These are phyloP conservation scores for Oscheius onirici DNA, from an alignment of 2,888 invertebrate genomes.

Conservation along the genomic window DNA sequence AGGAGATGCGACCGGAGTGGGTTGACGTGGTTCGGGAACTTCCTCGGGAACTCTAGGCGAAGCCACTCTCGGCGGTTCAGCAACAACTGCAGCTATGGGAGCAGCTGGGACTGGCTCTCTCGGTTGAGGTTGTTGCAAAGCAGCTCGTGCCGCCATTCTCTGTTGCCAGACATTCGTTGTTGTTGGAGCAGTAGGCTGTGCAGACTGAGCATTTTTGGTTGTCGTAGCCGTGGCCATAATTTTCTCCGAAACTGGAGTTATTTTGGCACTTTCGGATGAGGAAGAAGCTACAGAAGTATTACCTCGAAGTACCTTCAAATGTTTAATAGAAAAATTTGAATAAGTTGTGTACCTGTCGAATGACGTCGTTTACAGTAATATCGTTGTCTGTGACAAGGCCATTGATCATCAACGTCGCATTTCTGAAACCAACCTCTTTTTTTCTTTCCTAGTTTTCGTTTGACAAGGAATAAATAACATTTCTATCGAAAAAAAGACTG, in stretches of 20 bases:
- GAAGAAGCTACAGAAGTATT: slow-evolving; percentile 43
- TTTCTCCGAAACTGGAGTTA: background rate
- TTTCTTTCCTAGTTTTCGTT: background rate
- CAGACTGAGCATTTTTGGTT: background rate
- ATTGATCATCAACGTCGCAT: slow-evolving; percentile 89
- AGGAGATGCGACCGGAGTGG: slow-evolving; percentile 9
- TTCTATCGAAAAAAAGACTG: too few relatives aligned
- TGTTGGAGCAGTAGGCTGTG: slow-evolving; percentile 84
- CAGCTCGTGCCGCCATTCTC: slow-evolving; percentile 78
- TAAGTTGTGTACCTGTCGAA: slow-evolving; percentile 38
- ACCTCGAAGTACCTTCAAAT: slow-evolving; percentile 37
- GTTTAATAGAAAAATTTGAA: background rate
- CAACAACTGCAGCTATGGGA: background rate
- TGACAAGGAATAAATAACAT: too few relatives aligned
- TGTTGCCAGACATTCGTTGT: slow-evolving; percentile 80
- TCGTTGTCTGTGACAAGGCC: slow-evolving; percentile 94
- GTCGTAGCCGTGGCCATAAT: slow-evolving; percentile 16
- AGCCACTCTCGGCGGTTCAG: background rate
- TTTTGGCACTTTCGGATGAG: slow-evolving; percentile 39
- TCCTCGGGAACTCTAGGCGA: slow-evolving; percentile 12
- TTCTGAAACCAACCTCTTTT: slow-evolving; percentile 74
- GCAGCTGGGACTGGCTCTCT: slow-evolving; percentile 12
- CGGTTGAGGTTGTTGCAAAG: slow-evolving; percentile 32
- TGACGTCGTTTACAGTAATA: slow-evolving; percentile 64
- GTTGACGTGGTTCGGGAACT: background rate